These are phyloP conservation scores for Lypha dubia DNA, from an alignment of 2,888 invertebrate genomes.

Conservation along the genomic window DNA sequence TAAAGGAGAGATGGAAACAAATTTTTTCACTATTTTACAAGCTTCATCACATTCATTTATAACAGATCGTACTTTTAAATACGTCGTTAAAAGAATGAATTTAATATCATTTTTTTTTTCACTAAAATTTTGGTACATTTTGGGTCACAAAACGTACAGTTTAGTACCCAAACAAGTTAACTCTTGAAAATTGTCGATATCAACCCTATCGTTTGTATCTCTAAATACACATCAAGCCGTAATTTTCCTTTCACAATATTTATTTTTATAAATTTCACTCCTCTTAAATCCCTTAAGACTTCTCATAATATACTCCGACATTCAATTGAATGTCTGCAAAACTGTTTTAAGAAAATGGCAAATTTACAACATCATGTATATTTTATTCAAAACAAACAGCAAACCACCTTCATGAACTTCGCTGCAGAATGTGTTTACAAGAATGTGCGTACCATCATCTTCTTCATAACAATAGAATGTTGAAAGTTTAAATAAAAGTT, in stretches of 20 bases:
- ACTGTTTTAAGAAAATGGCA: conserved; percentile 12
- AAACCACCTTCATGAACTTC: neutral
- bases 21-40: no score
- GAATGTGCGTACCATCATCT: neutral
- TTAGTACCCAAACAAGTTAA: no score
- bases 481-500: conserved; percentile 47
- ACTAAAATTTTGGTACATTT: no score
- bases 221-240: neutral
- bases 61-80: no score
- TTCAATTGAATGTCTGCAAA: conserved; percentile 14
- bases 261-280: conserved; percentile 49
- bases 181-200: no score
- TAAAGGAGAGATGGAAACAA: no score
- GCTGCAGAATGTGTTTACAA: neutral
- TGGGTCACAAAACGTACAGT: no score
- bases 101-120: no score
- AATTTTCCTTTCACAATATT: neutral
- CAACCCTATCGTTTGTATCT: neutral
- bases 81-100: no score
- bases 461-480: neutral
- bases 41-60: no score
- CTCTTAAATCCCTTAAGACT: conserved; percentile 52
- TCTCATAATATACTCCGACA: conserved; percentile 50
- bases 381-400: conserved; percentile 9
- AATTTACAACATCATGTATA: neutral